Evolutionary conservation across 2,797 vertebrate genomes (phyloP).

Genomic region (Poeciliopsis presidionis): DNA sequence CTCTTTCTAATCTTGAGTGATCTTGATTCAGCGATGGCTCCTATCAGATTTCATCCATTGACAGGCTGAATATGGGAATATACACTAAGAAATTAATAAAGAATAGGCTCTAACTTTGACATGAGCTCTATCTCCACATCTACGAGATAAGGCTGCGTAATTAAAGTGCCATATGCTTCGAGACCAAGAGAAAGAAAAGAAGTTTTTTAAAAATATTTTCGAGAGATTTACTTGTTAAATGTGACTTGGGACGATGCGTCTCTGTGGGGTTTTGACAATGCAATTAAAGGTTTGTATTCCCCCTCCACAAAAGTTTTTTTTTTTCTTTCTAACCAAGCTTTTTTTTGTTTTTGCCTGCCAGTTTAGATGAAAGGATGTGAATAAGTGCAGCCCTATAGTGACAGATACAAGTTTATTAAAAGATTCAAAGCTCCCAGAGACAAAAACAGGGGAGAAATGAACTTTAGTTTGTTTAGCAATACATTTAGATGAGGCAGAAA

Average conservation of each 20-base stretch:
- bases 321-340: neutral
- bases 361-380: conserved; percentile 49
- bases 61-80: conserved; percentile 81
- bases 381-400: conserved; percentile 42
- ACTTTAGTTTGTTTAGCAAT: conserved; percentile 40
- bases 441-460: conserved; percentile 7
- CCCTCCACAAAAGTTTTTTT: conserved; percentile 36
- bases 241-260: conserved; percentile 61
- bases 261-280: conserved; percentile 72
- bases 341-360: conserved; percentile 47
- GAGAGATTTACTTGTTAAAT: conserved; percentile 74
- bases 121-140: conserved; percentile 80
- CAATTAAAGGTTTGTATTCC: conserved; percentile 81
- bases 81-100: conserved; percentile 84
- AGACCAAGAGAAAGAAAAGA: conserved; percentile 38
- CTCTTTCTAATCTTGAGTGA: conserved; percentile 71
- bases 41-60: conserved; percentile 78
- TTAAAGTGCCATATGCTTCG: conserved; percentile 82
- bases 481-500: conserved; percentile 1
- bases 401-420: conserved; percentile 67
- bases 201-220: conserved; percentile 68
- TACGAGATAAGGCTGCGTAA: conserved; percentile 83
- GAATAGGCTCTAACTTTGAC: conserved; percentile 78
- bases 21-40: conserved; percentile 76
- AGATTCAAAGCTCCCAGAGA: conserved; percentile 38